Conservation (phyloP, 2,888 invertebrate species). For the Brenthis daphne region DNA sequence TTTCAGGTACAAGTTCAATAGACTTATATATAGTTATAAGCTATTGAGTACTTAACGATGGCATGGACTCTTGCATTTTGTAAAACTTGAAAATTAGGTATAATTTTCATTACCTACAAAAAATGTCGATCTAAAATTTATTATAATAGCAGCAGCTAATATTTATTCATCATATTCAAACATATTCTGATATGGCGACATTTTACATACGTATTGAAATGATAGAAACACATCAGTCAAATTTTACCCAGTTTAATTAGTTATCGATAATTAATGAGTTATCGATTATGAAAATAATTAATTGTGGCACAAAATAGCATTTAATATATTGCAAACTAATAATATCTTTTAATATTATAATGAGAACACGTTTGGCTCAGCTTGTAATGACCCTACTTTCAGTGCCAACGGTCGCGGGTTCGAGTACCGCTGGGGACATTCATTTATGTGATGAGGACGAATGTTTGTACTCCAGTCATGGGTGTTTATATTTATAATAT, state of each 20-base stretch:
- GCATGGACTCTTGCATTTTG: conserved; percentile 2
- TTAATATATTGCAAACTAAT: not conserved
- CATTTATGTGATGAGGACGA: too few relatives aligned
- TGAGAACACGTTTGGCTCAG: too few relatives aligned
- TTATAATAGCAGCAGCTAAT: conserved; percentile 43
- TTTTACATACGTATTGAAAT: conserved; percentile 5
- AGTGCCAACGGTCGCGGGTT: too few relatives aligned
- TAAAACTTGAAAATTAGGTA: not conserved
- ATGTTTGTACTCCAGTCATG: too few relatives aligned
- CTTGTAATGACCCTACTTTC: too few relatives aligned
- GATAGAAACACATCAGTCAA: conserved; percentile 12
- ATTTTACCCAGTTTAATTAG: not conserved
- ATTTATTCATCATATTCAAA: conserved; percentile 50
- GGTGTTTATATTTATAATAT: too few relatives aligned
- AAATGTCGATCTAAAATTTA: conserved; percentile 18
- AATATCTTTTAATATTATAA: too few relatives aligned
- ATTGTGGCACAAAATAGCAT: conserved; percentile 9
- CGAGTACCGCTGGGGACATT: too few relatives aligned
- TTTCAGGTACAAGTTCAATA: conserved; percentile 14
- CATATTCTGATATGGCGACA: conserved; percentile 48
- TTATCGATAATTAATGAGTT: conserved; percentile 1
- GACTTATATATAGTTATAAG: conserved; percentile 16
- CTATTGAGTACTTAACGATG: conserved; percentile 9
- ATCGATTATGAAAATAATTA: conserved; percentile 3
- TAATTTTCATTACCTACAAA: not conserved